Evolutionary conservation across 2,797 vertebrate genomes (phyloP), one percentile per base, ranked within the genome.

Genomic region (Melanotaenia pygmaea): DNA sequence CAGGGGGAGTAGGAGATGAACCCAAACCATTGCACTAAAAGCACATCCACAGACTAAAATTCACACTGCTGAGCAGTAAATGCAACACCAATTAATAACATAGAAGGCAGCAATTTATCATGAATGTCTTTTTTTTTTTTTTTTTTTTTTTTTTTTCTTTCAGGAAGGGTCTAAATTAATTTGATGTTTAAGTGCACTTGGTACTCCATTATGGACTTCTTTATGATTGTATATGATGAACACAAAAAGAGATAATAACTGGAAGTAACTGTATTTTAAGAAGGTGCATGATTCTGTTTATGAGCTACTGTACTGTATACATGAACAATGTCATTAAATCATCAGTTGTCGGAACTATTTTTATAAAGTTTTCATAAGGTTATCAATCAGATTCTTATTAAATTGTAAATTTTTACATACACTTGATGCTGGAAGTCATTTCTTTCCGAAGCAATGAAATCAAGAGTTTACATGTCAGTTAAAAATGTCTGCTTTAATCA

Each of bases 1-100:
- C 97, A 24, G 97, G 96, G 22, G 98, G 97, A 72, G 93, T 93
- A 16, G 97, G 96, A 82, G 95, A 91, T 22, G 91, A 94, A 73
- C 96, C 97, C 7, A 94, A 95, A 78, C 90, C 90, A 57, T 11
- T 93, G 66, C 91, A 89, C 70, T 89, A 90, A 76, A 74, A 24
- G 59, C 53, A 0, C 40, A 67, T 8, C 43, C 13, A 18, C 28
- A 59, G 11, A 14, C 22, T 28, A 53, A 53, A 22, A 9, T 30
- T 4, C 45, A 70, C 4, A 38, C 16, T 34, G 35, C 6, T 30
- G 7, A 71, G 1, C 4, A 18, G 26, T 73, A 9, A 62, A 14
- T 5, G 2, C 30, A 50, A 32, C 72, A 18, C 3, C 13, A 14
- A 4, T 34, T 54, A 0, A 61, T 14, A 22, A 20, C 16, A 38